Evolutionary conservation across 1,140 invertebrate genomes (phyloP).

Genomic region (Ctenoplectra terminalis): DNA sequence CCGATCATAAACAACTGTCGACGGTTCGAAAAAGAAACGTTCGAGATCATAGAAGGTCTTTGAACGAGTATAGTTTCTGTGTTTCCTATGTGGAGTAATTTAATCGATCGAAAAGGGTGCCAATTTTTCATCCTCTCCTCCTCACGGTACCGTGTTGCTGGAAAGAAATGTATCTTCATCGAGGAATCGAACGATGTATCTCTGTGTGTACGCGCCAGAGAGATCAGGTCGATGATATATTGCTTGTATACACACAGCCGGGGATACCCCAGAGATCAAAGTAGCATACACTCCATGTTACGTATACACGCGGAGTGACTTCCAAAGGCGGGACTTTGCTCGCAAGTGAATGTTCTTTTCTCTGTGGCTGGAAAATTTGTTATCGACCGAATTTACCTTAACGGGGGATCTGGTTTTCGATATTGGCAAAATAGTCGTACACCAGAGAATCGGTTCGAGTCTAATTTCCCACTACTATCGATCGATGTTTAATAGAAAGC

Average conservation of each 20-base stretch:
- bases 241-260: slow-evolving; percentile 17
- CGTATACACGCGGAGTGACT: not conserved
- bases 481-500: no score
- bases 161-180: slow-evolving; percentile 24
- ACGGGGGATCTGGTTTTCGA: not conserved
- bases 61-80: not conserved
- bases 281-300: not conserved
- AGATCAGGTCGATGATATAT: slow-evolving; percentile 21
- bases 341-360: not conserved
- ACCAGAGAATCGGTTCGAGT: no score
- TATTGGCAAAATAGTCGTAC: no score
- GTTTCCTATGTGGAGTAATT: not conserved
- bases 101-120: slow-evolving; percentile 1
- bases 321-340: not conserved
- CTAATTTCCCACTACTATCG: no score
- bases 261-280: slow-evolving; percentile 15
- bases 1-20: not conserved
- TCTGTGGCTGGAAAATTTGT: not conserved
- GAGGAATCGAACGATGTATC: not conserved
- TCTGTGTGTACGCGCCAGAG: not conserved
- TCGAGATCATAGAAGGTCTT: not conserved
- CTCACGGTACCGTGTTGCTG: not conserved
- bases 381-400: not conserved
- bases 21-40: not conserved
- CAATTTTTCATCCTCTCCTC: not conserved